phyloP scores from a whole-genome alignment of 2,888 invertebrate genomes.

The Lycocerus yunnanus region DNA sequence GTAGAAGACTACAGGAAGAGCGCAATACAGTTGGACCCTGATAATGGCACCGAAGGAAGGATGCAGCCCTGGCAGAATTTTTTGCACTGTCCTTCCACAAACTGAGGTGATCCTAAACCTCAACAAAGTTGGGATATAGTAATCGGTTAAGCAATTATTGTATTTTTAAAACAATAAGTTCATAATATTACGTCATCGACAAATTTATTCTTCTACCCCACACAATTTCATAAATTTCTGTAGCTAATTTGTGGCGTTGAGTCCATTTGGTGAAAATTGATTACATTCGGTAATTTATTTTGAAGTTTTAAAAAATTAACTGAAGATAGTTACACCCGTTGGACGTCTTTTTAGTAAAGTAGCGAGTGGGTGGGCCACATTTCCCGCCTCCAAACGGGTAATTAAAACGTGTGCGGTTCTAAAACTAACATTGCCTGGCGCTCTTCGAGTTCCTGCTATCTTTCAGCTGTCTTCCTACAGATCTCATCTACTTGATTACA shows the following conservation, averaged over 20 bases:
- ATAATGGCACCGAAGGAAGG: too few relatives aligned
- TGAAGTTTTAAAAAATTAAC: conserved; percentile 1
- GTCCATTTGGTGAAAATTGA: background rate
- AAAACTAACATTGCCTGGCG: conserved; percentile 29
- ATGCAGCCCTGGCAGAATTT: too few relatives aligned
- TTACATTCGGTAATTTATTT: background rate
- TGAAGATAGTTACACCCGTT: conserved; percentile 2
- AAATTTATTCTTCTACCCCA: background rate
- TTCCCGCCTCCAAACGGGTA: conserved; percentile 31
- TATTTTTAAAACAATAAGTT: too few relatives aligned
- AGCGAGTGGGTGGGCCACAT: conserved; percentile 31
- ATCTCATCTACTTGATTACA: conserved; percentile 24
- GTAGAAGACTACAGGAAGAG: too few relatives aligned
- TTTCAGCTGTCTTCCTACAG: conserved; percentile 30
- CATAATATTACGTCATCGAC: too few relatives aligned
- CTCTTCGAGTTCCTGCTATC: conserved; percentile 20
- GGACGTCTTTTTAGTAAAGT: conserved; percentile 21
- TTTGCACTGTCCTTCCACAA: too few relatives aligned
- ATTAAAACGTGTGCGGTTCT: conserved; percentile 29
- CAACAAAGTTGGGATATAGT: too few relatives aligned
- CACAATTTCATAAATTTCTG: background rate
- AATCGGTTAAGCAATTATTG: too few relatives aligned
- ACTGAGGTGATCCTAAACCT: too few relatives aligned
- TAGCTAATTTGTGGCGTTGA: background rate
- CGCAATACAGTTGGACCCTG: too few relatives aligned